Evolutionary conservation across 2,797 vertebrate species (phyloP).

Genomic region (Neopelma chrysocephalum): DNA sequence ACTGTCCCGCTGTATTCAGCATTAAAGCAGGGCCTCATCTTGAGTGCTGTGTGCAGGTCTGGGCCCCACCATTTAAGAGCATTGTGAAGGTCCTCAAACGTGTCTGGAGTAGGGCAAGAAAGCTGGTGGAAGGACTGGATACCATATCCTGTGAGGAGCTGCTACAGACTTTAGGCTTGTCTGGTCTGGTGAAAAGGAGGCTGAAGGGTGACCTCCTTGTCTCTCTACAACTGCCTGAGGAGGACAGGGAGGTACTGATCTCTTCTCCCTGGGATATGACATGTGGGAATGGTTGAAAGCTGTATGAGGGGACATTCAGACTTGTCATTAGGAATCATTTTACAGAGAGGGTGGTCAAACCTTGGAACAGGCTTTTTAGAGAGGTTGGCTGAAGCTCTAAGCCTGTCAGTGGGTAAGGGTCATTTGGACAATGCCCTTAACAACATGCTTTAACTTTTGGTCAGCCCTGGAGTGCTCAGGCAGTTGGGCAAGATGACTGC

Average conservation of each 20-base stretch:
- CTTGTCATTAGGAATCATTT: background rate
- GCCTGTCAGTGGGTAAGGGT: background rate
- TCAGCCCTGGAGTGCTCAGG: background rate
- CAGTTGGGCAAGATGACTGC: background rate
- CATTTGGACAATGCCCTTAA: background rate
- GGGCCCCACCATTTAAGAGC: background rate
- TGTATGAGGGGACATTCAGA: rapidly evolving
- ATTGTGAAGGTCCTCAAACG: background rate
- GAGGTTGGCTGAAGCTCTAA: background rate
- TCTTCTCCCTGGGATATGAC: background rate
- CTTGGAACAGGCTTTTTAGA: background rate
- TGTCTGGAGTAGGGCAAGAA: background rate
- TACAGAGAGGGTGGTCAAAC: background rate
- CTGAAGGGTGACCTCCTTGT: background rate
- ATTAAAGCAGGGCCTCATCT: background rate
- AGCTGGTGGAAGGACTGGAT: background rate
- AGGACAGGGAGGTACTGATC: background rate
- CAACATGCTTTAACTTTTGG: background rate
- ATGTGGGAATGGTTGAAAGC: background rate
- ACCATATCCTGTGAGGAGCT: background rate
- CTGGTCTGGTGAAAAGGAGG: background rate
- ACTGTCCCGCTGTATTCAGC: rapidly evolving
- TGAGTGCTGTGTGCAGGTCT: background rate
- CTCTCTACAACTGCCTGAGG: background rate
- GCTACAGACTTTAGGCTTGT: background rate